phyloP scores from a whole-genome alignment of 1,140 invertebrate species.

The Pomacea maculata region DNA sequence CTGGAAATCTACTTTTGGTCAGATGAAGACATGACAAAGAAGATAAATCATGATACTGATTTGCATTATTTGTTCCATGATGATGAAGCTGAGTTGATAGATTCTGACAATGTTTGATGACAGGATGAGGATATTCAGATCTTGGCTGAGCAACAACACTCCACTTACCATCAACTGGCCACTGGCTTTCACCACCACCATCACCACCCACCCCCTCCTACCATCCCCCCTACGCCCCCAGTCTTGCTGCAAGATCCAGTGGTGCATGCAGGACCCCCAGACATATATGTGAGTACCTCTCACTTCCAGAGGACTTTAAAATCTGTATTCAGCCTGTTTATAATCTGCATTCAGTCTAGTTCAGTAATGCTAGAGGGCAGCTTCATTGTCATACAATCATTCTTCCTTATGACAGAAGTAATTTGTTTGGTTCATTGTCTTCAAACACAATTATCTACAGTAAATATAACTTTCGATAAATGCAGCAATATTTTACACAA shows the following conservation, averaged over 20 bases:
- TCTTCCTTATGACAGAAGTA: no score
- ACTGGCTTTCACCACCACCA: conserved; percentile 38
- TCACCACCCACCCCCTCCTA: conserved; percentile 49
- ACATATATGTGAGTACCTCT: conserved; percentile 52
- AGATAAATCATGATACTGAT: background rate
- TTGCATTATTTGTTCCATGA: background rate
- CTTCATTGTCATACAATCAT: no score
- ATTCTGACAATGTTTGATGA: background rate
- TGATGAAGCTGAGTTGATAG: background rate
- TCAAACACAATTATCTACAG: no score
- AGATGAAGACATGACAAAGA: background rate
- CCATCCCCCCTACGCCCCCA: conserved; percentile 51
- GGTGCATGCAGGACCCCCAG: conserved; percentile 59
- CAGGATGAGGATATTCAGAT: conserved; percentile 53
- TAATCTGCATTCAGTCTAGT: no score
- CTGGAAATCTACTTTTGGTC: no score
- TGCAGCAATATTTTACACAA: no score
- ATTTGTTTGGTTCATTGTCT: no score
- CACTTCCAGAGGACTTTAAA: background rate
- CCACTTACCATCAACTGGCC: conserved; percentile 36
- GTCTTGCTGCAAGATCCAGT: conserved; percentile 61
- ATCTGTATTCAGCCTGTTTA: background rate
- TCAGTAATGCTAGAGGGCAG: no score
- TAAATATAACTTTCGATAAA: no score
- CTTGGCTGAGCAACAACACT: conserved; percentile 45